Conservation (phyloP, 2,888 invertebrate species). For the Diaphora mendica region DNA sequence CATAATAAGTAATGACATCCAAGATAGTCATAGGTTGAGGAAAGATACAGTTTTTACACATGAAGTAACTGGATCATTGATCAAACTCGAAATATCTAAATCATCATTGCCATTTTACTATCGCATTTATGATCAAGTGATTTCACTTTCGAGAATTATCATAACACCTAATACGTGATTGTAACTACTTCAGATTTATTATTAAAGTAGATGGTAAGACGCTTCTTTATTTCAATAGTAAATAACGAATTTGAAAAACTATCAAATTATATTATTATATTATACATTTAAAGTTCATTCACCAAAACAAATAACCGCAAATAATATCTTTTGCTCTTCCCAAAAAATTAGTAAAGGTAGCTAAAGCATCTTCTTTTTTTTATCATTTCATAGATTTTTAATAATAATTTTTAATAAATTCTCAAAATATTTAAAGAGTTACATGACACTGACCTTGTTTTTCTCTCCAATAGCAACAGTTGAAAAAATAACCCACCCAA, state of each 20-base stretch:
- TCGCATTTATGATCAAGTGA: no score
- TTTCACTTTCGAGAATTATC: no score
- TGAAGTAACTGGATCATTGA: no score
- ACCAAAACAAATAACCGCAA: background rate
- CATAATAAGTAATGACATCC: no score
- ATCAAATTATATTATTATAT: no score
- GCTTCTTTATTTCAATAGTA: background rate
- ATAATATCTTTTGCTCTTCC: no score
- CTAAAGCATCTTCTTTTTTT: no score
- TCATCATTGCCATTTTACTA: no score
- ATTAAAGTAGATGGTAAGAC: background rate
- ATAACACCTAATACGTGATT: background rate
- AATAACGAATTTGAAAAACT: background rate
- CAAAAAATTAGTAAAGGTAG: background rate
- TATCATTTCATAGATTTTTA: background rate
- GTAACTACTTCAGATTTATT: background rate
- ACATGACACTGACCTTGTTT: background rate
- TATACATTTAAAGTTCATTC: no score
- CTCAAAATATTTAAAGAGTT: background rate
- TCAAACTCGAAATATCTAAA: no score
- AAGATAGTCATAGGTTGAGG: no score
- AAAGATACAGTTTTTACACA: no score
- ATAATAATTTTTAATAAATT: background rate
- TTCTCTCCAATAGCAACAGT: background rate
- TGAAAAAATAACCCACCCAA: background rate